Percentiles rank a stretch among this genome's conserved stretches.
phyloP scores from a whole-genome alignment of 2,888 invertebrate species.

The Cybosia mesomella region DNA sequence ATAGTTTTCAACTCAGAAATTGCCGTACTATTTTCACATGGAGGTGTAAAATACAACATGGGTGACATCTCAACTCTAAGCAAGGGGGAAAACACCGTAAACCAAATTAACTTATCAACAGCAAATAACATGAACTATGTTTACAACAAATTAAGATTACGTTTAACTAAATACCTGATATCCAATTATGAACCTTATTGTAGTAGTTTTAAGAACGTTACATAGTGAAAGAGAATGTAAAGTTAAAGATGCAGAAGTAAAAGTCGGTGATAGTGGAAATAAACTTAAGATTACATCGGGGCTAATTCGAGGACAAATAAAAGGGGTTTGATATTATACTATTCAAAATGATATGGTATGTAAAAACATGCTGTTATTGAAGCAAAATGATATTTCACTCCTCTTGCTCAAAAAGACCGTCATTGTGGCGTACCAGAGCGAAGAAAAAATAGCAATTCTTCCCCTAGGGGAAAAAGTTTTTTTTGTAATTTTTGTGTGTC shows the following conservation, averaged over 20 bases:
- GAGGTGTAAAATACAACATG: slow-evolving; percentile 7
- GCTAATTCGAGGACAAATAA: slow-evolving; percentile 62
- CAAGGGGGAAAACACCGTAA: slow-evolving; percentile 53
- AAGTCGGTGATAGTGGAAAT: slow-evolving; percentile 46
- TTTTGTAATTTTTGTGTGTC: too few species aligned
- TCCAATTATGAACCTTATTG: slow-evolving; percentile 23
- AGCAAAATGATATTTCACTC: too few species aligned
- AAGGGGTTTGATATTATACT: slow-evolving; percentile 34
- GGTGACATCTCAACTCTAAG: slow-evolving; percentile 21
- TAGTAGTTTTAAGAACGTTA: slow-evolving; percentile 6
- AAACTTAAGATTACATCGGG: slow-evolving; percentile 56
- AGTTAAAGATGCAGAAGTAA: slow-evolving; percentile 9
- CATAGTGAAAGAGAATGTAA: not conserved
- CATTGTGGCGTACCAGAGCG: too few species aligned
- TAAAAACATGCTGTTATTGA: too few species aligned
- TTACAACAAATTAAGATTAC: slow-evolving; percentile 17
- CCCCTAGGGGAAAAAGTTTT: too few species aligned
- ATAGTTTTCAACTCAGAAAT: not conserved
- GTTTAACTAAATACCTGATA: slow-evolving; percentile 12
- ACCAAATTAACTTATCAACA: slow-evolving; percentile 68
- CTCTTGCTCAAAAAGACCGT: too few species aligned
- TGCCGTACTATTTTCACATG: not conserved
- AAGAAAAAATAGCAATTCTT: too few species aligned
- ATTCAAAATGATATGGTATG: too few species aligned
- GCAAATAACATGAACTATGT: slow-evolving; percentile 55